Evolutionary conservation across 2,113 vertebrate genomes (phyloP), one percentile per base, ranked within the genome.

Genomic region (Oophaga pumilio): DNA sequence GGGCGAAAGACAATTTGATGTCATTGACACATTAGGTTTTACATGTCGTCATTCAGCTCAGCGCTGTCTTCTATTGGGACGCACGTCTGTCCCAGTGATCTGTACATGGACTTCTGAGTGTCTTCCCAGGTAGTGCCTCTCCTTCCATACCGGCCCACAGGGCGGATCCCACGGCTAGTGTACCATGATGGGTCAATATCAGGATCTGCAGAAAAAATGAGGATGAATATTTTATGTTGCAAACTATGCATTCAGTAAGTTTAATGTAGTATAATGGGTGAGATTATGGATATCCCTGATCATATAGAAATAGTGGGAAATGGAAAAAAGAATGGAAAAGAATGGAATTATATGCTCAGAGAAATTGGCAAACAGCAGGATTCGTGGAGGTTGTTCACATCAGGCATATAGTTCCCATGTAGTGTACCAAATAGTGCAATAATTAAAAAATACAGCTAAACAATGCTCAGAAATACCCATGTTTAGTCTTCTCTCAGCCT

Each of bases 171-270:
- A 0, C 96, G 94, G 1, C 93, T 93, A 0, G 90, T 92, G 85
- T 97, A 97, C 96, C 96, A 97, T 87, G 94, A 96, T 4, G 95
- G 94, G 24, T 95, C 91, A 80, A 96, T 95, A 89, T 96, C 92
- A 0, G 93, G 95, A 80, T 94, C 96, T 97, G 92, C 18, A 50
- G 83, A 20, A 87, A 56, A 26, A 76, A 64, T 28, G 18, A 43
- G n/a, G 20, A 52, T 24, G 12, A 15, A 7, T 4, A 6, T 15
- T 52, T 49, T 76, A 76, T 76, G 53, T 56, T 56, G 5, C 7
- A 56, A 56, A 7, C 12, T 13, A 56, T 56, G 1, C n/a, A 12
- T 62, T 62, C 10, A 20, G 60, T 62, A 7, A 5, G 18, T 62
- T 62, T 6, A 8, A 22, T 62, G 18, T 1, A 5, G 18, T 20